phyloP scores from a whole-genome alignment of 1,140 invertebrate species.

The Pectinophora gossypiella region DNA sequence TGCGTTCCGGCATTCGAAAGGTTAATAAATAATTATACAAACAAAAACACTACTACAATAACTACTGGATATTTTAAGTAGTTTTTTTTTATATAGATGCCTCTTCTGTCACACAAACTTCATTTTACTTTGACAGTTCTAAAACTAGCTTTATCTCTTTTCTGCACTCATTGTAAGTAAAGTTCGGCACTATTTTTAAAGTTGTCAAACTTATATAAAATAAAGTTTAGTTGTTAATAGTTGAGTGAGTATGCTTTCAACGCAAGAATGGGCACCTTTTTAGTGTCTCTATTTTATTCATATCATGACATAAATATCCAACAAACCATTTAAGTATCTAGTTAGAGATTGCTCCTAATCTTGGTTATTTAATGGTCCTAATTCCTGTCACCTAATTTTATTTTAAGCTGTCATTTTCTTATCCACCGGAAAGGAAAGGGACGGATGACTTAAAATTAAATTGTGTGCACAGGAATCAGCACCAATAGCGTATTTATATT shows the following conservation, averaged over 20 bases:
- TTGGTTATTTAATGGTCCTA: constrained; percentile 9
- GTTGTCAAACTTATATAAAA: constrained; percentile 7
- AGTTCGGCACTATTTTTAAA: neutral
- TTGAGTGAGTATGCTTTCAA: too few species aligned
- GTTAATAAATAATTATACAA: neutral
- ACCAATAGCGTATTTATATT: constrained; percentile 7
- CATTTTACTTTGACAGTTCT: too few species aligned
- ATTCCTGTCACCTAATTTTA: too few species aligned
- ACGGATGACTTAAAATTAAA: too few species aligned
- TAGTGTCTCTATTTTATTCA: neutral
- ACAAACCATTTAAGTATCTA: constrained; percentile 15
- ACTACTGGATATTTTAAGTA: too few species aligned
- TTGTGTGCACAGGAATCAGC: too few species aligned
- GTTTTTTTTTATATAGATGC: too few species aligned
- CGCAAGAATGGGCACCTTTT: neutral
- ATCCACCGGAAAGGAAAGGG: too few species aligned
- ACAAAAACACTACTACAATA: neutral
- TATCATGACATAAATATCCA: constrained; percentile 5
- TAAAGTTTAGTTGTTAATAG: too few species aligned
- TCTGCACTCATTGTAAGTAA: neutral
- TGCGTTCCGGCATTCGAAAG: neutral
- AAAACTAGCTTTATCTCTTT: too few species aligned
- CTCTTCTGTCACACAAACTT: too few species aligned
- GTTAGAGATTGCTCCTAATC: constrained; percentile 33
- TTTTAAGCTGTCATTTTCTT: too few species aligned